Evolutionary conservation across 2,797 vertebrate genomes (phyloP).

Genomic region (Monodelphis domestica): DNA sequence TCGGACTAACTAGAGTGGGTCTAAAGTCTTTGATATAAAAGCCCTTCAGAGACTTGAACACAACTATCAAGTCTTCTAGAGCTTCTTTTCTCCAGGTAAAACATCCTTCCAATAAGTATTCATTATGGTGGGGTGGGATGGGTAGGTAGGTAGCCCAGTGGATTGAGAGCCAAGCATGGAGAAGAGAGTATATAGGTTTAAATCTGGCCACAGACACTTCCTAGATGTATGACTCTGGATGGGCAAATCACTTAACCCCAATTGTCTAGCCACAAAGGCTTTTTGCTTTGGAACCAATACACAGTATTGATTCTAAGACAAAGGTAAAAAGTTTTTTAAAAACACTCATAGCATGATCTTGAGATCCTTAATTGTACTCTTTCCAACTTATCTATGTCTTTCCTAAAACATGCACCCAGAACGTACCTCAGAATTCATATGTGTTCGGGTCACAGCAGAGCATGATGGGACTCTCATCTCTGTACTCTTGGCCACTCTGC

Average conservation of each 20-base stretch:
- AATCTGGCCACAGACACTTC: no score
- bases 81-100: no score
- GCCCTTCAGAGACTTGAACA: background rate
- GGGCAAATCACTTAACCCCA: no score
- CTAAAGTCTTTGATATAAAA: background rate
- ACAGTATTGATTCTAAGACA: no score
- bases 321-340: no score
- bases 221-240: no score
- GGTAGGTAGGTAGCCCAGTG: no score
- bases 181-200: no score
- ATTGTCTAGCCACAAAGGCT: no score
- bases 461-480: background rate
- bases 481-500: background rate
- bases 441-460: background rate
- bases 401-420: background rate
- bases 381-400: background rate
- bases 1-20: accelerated
- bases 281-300: no score
- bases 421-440: background rate
- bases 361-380: background rate
- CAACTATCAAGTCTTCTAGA: background rate
- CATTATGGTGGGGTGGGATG: no score
- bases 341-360: background rate
- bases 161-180: no score
- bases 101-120: background rate